Evolutionary conservation across 2,888 invertebrate species (phyloP).

Genomic region (Acleris sparsana): DNA sequence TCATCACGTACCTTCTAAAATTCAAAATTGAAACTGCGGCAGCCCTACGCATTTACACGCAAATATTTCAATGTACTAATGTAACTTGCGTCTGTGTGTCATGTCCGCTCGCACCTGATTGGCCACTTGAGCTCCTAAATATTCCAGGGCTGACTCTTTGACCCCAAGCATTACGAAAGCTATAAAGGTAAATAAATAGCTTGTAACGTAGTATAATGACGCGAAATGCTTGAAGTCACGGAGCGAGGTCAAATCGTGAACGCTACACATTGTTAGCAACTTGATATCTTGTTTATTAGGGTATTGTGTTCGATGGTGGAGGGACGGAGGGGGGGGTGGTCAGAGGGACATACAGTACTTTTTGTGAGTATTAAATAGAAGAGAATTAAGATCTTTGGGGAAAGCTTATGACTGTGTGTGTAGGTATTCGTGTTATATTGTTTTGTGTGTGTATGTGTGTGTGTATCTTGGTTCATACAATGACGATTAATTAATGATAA

Average conservation of each 20-base stretch:
- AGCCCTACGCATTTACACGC: not conserved
- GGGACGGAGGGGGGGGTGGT: too few relatives aligned
- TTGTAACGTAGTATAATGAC: slow-evolving; percentile 24
- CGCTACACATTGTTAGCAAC: slow-evolving; percentile 25
- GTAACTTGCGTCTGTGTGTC: not conserved
- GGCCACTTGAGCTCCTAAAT: not conserved
- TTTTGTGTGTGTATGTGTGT: too few relatives aligned
- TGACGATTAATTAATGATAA: too few relatives aligned
- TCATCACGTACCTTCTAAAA: too few relatives aligned
- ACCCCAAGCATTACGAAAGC: slow-evolving; percentile 1
- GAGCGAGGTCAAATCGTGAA: slow-evolving; percentile 26
- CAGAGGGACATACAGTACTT: not conserved
- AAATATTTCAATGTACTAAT: not conserved
- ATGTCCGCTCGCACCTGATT: not conserved
- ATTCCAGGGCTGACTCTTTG: not conserved
- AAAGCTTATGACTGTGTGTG: too few relatives aligned
- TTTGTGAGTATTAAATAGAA: not conserved
- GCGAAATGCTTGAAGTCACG: slow-evolving; percentile 20
- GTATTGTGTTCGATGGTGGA: slow-evolving; percentile 17
- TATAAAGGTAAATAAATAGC: slow-evolving; percentile 11
- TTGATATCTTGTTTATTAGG: slow-evolving; percentile 26
- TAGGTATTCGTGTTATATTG: too few relatives aligned
- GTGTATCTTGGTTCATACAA: too few relatives aligned
- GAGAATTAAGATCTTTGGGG: not conserved
- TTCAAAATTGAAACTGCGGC: not conserved